Percentiles rank a stretch among this genome's conserved stretches.
Evolutionary conservation across 2,113 vertebrate genomes (phyloP).

Genomic region (Calyptommatus sinebrachiatus): DNA sequence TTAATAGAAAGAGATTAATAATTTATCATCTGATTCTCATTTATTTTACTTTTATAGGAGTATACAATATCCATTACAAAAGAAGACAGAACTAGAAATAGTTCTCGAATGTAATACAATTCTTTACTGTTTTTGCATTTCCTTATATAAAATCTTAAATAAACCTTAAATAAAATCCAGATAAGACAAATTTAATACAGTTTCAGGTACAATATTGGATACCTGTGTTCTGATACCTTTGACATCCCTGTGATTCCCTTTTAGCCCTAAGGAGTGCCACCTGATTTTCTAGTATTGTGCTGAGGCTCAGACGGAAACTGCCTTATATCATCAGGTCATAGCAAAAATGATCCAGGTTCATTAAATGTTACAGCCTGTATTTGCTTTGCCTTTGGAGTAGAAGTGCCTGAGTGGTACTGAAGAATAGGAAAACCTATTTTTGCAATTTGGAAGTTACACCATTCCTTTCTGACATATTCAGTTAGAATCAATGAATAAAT

Average conservation of each 20-base stretch:
- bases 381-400: neutral
- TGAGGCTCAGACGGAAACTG: fast-evolving
- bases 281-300: neutral
- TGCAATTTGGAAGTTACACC: neutral
- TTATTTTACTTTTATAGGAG: neutral
- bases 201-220: neutral
- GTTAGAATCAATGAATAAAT: neutral
- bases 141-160: too few relatives aligned
- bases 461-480: neutral
- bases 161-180: neutral
- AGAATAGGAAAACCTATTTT: neutral
- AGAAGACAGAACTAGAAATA: neutral
- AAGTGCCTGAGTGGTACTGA: neutral
- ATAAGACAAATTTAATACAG: neutral
- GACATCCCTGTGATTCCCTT: constrained; percentile 3
- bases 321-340: neutral
- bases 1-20: neutral
- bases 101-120: neutral
- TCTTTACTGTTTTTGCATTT: neutral
- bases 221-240: neutral
- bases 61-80: neutral
- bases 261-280: neutral
- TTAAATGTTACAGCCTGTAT: neutral
- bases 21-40: neutral
- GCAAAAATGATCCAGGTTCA: neutral